Percentiles rank a stretch among this genome's conserved stretches.
phyloP scores from a whole-genome alignment of 2,888 invertebrate genomes.

The Temnothorax rugatulus region DNA sequence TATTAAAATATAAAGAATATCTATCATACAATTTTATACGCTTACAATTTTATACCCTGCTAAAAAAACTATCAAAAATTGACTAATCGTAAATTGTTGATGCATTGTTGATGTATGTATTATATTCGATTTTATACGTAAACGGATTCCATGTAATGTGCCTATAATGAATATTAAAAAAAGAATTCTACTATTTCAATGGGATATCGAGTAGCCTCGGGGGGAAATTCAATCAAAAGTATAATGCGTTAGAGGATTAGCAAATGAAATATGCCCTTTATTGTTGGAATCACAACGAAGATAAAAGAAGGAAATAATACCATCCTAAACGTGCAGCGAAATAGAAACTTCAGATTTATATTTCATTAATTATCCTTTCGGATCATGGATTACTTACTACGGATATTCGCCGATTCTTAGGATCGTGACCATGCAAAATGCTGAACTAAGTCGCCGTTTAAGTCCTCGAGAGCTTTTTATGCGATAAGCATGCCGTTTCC shows the following conservation, averaged over 20 bases:
- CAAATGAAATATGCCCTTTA: neutral
- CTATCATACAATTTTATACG: neutral
- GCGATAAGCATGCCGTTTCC: slow-evolving; percentile 62
- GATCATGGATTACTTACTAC: slow-evolving; percentile 17
- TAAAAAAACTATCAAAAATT: neutral
- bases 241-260: neutral
- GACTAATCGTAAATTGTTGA: neutral
- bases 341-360: slow-evolving; percentile 51
- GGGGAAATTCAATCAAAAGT: neutral
- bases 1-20: slow-evolving; percentile 5
- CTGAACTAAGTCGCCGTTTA: slow-evolving; percentile 37
- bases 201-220: neutral
- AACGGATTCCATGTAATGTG: slow-evolving; percentile 4
- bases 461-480: slow-evolving; percentile 58
- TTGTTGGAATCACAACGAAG: slow-evolving; percentile 1
- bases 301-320: neutral
- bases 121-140: neutral
- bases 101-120: too few species aligned
- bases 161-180: neutral
- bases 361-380: slow-evolving; percentile 48
- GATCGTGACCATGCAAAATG: slow-evolving; percentile 64
- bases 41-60: neutral
- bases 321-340: slow-evolving; percentile 31
- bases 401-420: slow-evolving; percentile 20
- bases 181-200: neutral